A percentile compares a stretch with the other conserved stretches of the same genome.
phyloP scores from a whole-genome alignment of 2,888 invertebrate genomes.

The Ectropis crepuscularia region DNA sequence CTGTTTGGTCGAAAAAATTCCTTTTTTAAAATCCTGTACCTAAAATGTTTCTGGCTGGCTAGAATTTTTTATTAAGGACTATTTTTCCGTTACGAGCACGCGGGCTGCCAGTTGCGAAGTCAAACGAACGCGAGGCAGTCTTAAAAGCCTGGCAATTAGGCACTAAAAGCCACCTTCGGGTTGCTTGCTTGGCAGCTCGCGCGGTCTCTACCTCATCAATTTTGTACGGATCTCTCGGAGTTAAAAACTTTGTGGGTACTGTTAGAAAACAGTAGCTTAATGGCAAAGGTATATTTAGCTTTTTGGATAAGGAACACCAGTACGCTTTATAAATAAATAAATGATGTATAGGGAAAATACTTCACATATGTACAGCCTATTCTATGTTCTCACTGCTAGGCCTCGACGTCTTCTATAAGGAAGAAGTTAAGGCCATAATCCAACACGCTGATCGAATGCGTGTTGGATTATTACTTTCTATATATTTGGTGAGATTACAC shows the following conservation, averaged over 20 bases:
- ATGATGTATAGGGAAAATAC: too few species aligned
- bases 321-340: too few species aligned
- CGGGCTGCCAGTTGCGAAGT: slow-evolving; percentile 56
- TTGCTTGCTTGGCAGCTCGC: slow-evolving; percentile 65
- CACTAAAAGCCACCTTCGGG: slow-evolving; percentile 84
- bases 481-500: too few species aligned
- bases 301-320: not conserved
- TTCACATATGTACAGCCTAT: too few species aligned
- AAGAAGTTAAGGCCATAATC: too few species aligned
- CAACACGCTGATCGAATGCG: too few species aligned
- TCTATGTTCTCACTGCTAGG: too few species aligned
- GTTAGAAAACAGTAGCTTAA: slow-evolving; percentile 42
- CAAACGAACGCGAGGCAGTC: slow-evolving; percentile 80
- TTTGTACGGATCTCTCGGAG: slow-evolving; percentile 76
- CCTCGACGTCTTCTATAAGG: too few species aligned
- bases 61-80: slow-evolving; percentile 34
- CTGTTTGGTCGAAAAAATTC: too few species aligned
- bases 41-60: slow-evolving; percentile 12
- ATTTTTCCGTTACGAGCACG: slow-evolving; percentile 57
- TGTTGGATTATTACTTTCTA: too few species aligned
- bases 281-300: slow-evolving; percentile 2
- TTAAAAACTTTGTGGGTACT: slow-evolving; percentile 61
- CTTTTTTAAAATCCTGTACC: not conserved
- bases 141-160: slow-evolving; percentile 85
- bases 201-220: slow-evolving; percentile 81